Percentiles rank a stretch among this genome's conserved stretches.
phyloP scores from a whole-genome alignment of 2,797 vertebrate genomes.

The Harpagifer antarcticus region DNA sequence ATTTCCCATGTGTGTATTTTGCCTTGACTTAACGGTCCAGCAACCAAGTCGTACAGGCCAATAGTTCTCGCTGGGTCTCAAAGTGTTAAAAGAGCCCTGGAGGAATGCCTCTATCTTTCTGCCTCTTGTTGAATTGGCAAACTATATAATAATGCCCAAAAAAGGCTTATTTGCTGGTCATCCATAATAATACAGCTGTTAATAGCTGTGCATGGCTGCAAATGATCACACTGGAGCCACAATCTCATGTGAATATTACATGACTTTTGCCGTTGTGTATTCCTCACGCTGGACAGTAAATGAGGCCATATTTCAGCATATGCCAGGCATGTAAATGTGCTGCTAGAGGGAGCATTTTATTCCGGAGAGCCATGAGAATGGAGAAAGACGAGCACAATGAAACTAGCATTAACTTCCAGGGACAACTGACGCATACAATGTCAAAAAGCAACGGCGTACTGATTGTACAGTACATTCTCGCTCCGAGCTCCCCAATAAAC shows the following conservation, averaged over 20 bases:
- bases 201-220: not conserved
- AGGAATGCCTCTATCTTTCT: slow-evolving; percentile 2
- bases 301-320: not conserved
- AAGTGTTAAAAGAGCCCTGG: slow-evolving; percentile 2
- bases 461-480: slow-evolving; percentile 55
- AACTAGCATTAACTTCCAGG: slow-evolving; percentile 25
- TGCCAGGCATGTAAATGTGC: slow-evolving; percentile 5
- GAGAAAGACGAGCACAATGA: slow-evolving; percentile 25
- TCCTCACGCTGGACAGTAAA: slow-evolving; percentile 17
- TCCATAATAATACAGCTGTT: not conserved
- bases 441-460: slow-evolving; percentile 32
- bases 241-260: slow-evolving; percentile 6
- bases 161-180: not conserved
- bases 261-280: not conserved
- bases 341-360: not conserved
- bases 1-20: slow-evolving; percentile 39
- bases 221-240: not conserved
- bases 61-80: slow-evolving; percentile 11
- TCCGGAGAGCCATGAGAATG: slow-evolving; percentile 1
- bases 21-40: slow-evolving; percentile 21
- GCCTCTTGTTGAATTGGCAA: slow-evolving; percentile 1
- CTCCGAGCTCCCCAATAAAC: slow-evolving; percentile 25
- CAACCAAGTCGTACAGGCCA: slow-evolving; percentile 4
- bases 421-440: slow-evolving; percentile 32
- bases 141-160: not conserved